Evolutionary conservation across 2,797 vertebrate genomes (phyloP).

Genomic region (Tokudaia tokunoshimensis): DNA sequence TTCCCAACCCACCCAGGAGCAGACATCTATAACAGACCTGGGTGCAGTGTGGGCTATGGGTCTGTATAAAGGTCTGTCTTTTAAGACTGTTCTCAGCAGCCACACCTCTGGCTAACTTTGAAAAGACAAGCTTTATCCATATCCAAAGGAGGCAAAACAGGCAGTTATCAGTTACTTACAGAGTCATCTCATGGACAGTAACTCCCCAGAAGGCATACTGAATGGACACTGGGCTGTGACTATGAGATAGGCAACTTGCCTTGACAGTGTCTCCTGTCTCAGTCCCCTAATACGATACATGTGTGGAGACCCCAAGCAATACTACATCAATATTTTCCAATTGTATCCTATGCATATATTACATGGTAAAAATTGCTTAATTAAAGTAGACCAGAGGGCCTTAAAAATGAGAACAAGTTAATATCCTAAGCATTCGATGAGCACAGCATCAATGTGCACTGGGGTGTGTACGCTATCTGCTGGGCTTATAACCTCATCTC

Average conservation of each 20-base stretch:
- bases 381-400: neutral
- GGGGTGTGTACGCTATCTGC: neutral
- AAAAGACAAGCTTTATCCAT: neutral
- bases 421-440: neutral
- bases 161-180: neutral
- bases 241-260: neutral
- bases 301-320: neutral
- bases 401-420: slow-evolving; percentile 2
- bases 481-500: neutral
- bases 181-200: neutral
- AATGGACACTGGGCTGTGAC: neutral
- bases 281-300: neutral
- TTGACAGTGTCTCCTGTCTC: neutral
- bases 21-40: neutral
- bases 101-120: neutral
- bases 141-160: neutral
- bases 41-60: neutral
- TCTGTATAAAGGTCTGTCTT: neutral
- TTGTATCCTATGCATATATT: neutral
- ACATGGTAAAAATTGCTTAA: neutral
- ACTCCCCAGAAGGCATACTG: neutral
- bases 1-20: fast-evolving
- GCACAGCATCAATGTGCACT: neutral
- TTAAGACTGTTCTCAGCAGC: neutral
- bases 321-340: neutral